Conservation (phyloP, 2,797 vertebrate species). For the Anisognathus igniventris region DNA sequence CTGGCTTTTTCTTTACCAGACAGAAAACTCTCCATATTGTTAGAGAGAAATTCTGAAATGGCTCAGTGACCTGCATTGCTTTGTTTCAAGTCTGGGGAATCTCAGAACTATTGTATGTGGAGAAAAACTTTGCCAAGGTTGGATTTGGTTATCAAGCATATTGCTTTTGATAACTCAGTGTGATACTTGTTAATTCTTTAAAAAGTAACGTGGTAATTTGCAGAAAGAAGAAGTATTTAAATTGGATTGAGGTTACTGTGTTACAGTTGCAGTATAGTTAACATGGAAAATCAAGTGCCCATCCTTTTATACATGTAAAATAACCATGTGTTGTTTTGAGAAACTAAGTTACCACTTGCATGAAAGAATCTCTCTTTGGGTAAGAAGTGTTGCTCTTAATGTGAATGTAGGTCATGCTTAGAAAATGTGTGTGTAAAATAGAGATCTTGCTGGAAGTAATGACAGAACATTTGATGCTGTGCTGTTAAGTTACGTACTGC, state of each 20-base stretch:
- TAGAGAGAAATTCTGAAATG: neutral
- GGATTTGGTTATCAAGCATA: neutral
- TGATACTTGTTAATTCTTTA: neutral
- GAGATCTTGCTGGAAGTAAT: slow-evolving; percentile 3
- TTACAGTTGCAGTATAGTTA: neutral
- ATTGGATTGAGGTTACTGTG: neutral
- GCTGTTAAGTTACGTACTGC: neutral
- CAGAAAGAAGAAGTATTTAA: neutral
- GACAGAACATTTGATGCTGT: neutral
- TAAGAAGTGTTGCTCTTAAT: neutral
- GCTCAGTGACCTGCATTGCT: neutral
- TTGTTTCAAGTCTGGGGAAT: neutral
- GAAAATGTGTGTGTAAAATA: slow-evolving; percentile 19
- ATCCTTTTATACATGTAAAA: neutral
- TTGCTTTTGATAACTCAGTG: neutral
- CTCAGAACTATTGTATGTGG: neutral
- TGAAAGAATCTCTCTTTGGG: neutral
- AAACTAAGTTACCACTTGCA: neutral
- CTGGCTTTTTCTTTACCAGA: neutral
- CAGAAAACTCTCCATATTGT: neutral
- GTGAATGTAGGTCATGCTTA: slow-evolving; percentile 1
- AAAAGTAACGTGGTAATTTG: neutral
- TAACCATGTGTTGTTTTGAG: neutral
- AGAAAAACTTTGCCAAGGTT: neutral
- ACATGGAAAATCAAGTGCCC: neutral